Evolutionary conservation across 2,113 vertebrate species (phyloP), one percentile per base, ranked within the genome.

Genomic region (Oostethus manadensis): DNA sequence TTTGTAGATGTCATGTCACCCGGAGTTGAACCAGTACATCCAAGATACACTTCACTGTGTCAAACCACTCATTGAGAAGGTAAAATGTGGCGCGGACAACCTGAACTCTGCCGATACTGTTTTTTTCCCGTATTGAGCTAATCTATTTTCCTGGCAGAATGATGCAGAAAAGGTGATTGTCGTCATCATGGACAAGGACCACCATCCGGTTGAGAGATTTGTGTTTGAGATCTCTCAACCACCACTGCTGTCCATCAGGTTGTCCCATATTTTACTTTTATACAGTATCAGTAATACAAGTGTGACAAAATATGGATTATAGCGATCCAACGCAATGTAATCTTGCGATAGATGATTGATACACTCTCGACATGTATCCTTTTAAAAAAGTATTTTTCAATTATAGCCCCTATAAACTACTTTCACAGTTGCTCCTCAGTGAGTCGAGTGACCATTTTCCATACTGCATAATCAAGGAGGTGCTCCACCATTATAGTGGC

Each of bases 191-290:
- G 94, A 99, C 78, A 99, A 98, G 89, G 97, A 98, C 80, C 96
- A 98, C 84, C 94, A 94, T 74, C 95, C 97, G 6, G 96, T 99
- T 62, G 97, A 98, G 85, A 94, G 97, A 89, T 99, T 99, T 60
- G 95, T 99, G 58, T 99, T 98, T 69, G 96, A 99, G 87, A 96
- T 98, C 70, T 97, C 92, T 1, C 97, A 98, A 65, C 97, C 97
- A 0, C 92, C 97, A 0, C 76, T 98, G 18, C 90, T 99, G 17
- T 94, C 95, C 3, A 93, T 98, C 74, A 98, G 94, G 97, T 98
- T 68, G 42, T n/a, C 46, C 9, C 17, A n/a, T n/a, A 16, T n/a
- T 48, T 48, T 48, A 18, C 46, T 48, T n/a, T 48, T 16, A 47
- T n/a, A 47, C 45, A 47, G 15, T 26, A 18, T 45, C 53, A 29